Evolutionary conservation across 2,113 vertebrate species (phyloP).

Genomic region (Mesitornis unicolor): DNA sequence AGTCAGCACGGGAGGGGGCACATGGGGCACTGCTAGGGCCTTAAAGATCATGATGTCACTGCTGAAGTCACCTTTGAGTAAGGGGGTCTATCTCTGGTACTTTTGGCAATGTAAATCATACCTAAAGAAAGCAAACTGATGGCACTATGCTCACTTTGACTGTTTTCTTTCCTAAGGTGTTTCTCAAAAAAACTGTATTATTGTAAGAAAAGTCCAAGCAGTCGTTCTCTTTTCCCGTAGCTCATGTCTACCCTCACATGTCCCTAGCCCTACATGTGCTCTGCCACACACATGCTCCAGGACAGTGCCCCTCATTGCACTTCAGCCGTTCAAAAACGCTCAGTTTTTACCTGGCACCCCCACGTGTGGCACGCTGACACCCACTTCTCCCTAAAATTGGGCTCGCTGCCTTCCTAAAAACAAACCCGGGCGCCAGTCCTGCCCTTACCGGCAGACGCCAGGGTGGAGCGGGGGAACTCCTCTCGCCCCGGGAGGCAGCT

Average conservation of each 20-base stretch:
- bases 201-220: not conserved
- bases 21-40: fast-evolving
- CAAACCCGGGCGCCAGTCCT: too few species aligned
- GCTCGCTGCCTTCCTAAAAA: not conserved
- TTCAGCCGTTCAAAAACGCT: not conserved
- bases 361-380: fast-evolving
- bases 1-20: too few species aligned
- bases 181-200: not conserved
- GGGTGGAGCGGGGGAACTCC: too few species aligned
- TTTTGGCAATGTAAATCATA: fast-evolving
- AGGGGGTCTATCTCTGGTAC: fast-evolving
- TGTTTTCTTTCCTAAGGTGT: not conserved
- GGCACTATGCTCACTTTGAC: not conserved
- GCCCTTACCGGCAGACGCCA: not conserved
- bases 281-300: fast-evolving
- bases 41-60: too few species aligned
- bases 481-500: fast-evolving
- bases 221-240: not conserved
- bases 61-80: not conserved
- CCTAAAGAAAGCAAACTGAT: not conserved
- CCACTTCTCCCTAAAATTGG: not conserved
- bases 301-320: fast-evolving
- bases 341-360: fast-evolving
- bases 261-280: fast-evolving
- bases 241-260: fast-evolving